phyloP scores from a whole-genome alignment of 2,113 vertebrate species.

The Clinocottus analis region DNA sequence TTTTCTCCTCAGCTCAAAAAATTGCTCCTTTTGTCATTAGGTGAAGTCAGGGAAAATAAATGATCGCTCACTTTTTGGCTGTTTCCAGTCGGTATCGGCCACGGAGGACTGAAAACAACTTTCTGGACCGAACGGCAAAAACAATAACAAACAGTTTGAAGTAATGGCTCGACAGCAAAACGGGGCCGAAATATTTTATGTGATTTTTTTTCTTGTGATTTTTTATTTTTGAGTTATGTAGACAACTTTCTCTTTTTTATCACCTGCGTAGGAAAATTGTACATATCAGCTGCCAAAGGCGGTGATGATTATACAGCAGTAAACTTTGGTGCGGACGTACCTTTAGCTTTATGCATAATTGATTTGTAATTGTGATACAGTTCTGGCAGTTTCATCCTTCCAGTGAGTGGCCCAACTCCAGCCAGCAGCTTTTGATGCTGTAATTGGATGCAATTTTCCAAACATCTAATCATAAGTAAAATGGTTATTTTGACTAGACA shows the following conservation, averaged over 20 bases:
- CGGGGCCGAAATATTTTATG: not conserved
- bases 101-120: not conserved
- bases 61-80: not conserved
- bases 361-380: constrained; percentile 45
- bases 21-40: not conserved
- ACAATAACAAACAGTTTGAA: not conserved
- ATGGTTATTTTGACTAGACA: constrained; percentile 31
- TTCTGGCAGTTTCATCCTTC: constrained; percentile 37
- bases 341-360: constrained; percentile 41
- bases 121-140: no score
- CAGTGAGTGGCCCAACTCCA: constrained; percentile 16
- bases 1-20: not conserved
- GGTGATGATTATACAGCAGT: constrained; percentile 39
- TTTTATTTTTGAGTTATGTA: no score
- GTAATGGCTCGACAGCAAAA: not conserved
- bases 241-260: not conserved
- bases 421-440: constrained; percentile 23
- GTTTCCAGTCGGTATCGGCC: not conserved
- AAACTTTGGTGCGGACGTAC: constrained; percentile 24
- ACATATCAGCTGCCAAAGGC: constrained; percentile 28
- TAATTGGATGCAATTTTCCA: constrained; percentile 62
- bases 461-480: constrained; percentile 57
- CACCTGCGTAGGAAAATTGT: not conserved
- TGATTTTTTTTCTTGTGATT: not conserved
- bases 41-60: not conserved